Conservation (phyloP, 2,113 vertebrate genomes). For the Barnardius zonarius region DNA sequence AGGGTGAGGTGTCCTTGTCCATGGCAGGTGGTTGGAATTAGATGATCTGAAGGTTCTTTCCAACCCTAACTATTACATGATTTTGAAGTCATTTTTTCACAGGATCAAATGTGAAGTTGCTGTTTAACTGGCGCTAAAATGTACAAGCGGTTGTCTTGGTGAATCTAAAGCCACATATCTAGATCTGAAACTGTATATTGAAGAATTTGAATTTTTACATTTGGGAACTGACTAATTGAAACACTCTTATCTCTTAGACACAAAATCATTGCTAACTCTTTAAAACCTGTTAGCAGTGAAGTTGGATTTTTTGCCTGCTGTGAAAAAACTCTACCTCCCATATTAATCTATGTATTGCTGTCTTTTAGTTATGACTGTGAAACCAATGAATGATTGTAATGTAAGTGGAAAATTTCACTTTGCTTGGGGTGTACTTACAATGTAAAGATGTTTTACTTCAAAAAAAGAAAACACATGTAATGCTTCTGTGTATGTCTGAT, state of each 20-base stretch:
- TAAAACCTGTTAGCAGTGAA: neutral
- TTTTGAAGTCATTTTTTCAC: neutral
- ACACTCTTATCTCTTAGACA: neutral
- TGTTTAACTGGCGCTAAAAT: neutral
- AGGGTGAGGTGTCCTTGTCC: neutral
- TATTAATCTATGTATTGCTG: neutral
- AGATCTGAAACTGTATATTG: neutral
- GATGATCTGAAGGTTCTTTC: neutral
- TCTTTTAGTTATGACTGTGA: neutral
- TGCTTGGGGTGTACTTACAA: neutral
- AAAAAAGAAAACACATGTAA: neutral
- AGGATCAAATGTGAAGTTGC: neutral
- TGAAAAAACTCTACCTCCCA: neutral
- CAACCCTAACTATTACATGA: neutral
- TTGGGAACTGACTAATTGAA: neutral
- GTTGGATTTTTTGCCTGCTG: neutral
- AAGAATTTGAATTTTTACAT: neutral
- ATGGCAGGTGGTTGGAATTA: neutral
- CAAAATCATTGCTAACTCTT: neutral
- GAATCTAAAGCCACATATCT: neutral
- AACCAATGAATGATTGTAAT: neutral
- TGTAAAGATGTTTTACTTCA: neutral
- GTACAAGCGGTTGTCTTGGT: neutral
- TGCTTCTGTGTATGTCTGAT: neutral
- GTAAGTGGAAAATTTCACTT: neutral